phyloP scores from a whole-genome alignment of 92 coral and sea anemone species.

The Actinernus sp. region DNA sequence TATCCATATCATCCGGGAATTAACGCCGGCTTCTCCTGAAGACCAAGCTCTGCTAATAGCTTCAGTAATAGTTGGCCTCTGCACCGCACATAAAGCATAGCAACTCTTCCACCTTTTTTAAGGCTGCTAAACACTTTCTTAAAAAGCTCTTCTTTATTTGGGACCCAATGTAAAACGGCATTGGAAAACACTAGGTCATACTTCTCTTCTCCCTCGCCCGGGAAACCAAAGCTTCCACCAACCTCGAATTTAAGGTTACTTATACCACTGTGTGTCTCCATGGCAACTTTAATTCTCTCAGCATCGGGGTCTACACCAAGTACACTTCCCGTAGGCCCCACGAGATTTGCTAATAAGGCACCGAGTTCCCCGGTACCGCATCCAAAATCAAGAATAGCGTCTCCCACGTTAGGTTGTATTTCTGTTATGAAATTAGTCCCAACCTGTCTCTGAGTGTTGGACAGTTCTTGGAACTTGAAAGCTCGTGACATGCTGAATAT shows the following conservation, averaged over 20 bases:
- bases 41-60: too few species aligned
- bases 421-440: not conserved
- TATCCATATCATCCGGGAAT: not conserved
- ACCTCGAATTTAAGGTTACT: slow-evolving; percentile 13
- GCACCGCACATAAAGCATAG: slow-evolving; percentile 2
- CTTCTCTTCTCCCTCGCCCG: slow-evolving; percentile 15
- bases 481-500: too few species aligned
- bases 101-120: slow-evolving; percentile 14
- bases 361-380: slow-evolving; percentile 65
- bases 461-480: too few species aligned
- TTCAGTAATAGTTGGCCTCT: not conserved
- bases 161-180: slow-evolving; percentile 21
- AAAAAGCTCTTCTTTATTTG: slow-evolving; percentile 15
- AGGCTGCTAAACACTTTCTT: slow-evolving; percentile 16
- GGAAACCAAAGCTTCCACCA: slow-evolving; percentile 19
- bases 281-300: slow-evolving; percentile 20
- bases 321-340: slow-evolving; percentile 28
- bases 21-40: too few species aligned
- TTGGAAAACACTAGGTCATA: slow-evolving; percentile 23
- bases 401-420: slow-evolving; percentile 17
- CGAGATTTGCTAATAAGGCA: slow-evolving; percentile 29
- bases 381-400: slow-evolving; percentile 51
- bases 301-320: slow-evolving; percentile 53
- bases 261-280: slow-evolving; percentile 4
- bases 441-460: too few species aligned